These are phyloP conservation scores for Ptychobarbus kaznakovi DNA, from an alignment of 2,797 vertebrate genomes.

Conservation along the genomic window DNA sequence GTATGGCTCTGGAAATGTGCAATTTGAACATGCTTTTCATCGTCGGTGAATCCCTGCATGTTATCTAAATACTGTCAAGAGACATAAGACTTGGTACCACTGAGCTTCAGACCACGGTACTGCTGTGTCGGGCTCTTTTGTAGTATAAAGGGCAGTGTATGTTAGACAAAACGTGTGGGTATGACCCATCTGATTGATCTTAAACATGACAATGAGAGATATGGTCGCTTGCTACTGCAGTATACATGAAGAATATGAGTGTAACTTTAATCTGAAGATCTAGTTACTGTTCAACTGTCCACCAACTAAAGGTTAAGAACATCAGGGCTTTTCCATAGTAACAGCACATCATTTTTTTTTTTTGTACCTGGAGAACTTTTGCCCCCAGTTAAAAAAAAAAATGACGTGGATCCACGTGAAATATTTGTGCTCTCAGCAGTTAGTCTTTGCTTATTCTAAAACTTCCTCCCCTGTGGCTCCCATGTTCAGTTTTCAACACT, in stretches of 20 bases:
- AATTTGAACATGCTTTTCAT: constrained; percentile 67
- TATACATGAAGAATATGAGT: background rate
- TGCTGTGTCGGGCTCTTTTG: constrained; percentile 38
- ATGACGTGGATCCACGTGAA: constrained; percentile 11
- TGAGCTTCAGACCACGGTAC: constrained; percentile 43
- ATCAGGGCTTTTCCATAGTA: constrained; percentile 19
- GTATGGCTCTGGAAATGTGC: constrained; percentile 57
- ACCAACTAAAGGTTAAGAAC: background rate
- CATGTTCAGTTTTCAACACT: constrained; percentile 44
- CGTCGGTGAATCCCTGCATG: constrained; percentile 61
- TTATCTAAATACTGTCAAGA: constrained; percentile 71
- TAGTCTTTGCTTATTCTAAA: constrained; percentile 32
- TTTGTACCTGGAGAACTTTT: constrained; percentile 16
- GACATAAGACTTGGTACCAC: constrained; percentile 57
- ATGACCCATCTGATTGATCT: constrained; percentile 18
- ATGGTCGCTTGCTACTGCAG: background rate
- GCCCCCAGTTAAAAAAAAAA: constrained; percentile 3
- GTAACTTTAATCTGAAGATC: constrained; percentile 7
- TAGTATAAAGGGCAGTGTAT: constrained; percentile 16
- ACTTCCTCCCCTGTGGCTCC: constrained; percentile 46
- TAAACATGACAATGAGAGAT: background rate
- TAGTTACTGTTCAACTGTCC: constrained; percentile 16
- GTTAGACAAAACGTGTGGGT: constrained; percentile 19
- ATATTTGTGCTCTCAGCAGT: constrained; percentile 38
- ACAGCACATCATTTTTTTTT: background rate